Evolutionary conservation across 2,888 invertebrate genomes (phyloP), one percentile per base, ranked within the genome.

Genomic region (Caenorhabditis afra): DNA sequence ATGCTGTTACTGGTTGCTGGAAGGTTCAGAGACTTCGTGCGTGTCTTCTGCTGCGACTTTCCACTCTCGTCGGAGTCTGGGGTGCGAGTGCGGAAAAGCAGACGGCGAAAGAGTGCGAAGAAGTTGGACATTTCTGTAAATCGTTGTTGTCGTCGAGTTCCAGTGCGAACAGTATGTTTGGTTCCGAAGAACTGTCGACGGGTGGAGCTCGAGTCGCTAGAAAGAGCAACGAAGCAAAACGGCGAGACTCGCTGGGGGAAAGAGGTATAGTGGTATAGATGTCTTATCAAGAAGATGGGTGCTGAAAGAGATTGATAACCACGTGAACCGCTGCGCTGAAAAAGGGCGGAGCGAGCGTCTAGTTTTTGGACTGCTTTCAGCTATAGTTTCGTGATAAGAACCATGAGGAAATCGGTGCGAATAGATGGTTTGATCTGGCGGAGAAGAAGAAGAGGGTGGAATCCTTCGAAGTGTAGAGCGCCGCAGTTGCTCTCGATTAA

Each of bases 81-180:
- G 12, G 41, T 44, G 11, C 76, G 62, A 39, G 68, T 18, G 20
- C 76, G 58, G 66, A 77, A 77, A 2, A 77, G 66, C 8, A 77
- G 50, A 16, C 77, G 77, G 41, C 70, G 47, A 55, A 77, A 71
- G 3, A 59, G 47, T 20, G 77, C 57, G 47, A 77, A 23, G 1
- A 77, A 35, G 3, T 55, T 62, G 3, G 77, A 77, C 77, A 77
- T 77, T 59, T n/a, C n/a, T n/a, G n/a, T n/a, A n/a, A n/a, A n/a
- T n/a, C n/a, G n/a, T n/a, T n/a, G n/a, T n/a, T n/a, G n/a, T n/a
- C n/a, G n/a, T n/a, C n/a, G n/a, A n/a, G n/a, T n/a, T n/a, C n/a
- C n/a, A n/a, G n/a, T n/a, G n/a, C n/a, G n/a, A n/a, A n/a, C n/a
- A n/a, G n/a, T n/a, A n/a, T n/a, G n/a, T n/a, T 7, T 29, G 29